These are phyloP conservation scores for Schizaphis graminum DNA, from an alignment of 2,888 invertebrate genomes.

Conservation along the genomic window DNA sequence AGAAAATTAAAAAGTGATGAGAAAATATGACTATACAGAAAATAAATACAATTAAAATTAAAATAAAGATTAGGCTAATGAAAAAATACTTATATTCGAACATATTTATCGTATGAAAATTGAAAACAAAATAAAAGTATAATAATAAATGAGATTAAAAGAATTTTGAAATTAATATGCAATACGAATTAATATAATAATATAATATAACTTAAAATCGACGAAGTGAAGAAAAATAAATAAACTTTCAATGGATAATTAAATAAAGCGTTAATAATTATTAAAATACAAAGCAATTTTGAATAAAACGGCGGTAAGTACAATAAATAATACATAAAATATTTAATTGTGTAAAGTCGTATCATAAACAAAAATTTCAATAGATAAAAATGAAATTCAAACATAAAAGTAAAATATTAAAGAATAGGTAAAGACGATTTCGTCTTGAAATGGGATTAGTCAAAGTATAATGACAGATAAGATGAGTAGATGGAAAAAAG, in stretches of 20 bases:
- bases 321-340: not conserved
- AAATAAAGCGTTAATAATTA: not conserved
- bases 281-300: not conserved
- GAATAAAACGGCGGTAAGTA: not conserved
- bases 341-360: not conserved
- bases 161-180: not conserved
- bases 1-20: not conserved
- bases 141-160: not conserved
- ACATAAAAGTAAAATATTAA: not conserved
- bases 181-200: not conserved
- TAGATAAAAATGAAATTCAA: not conserved
- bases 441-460: not conserved
- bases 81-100: not conserved
- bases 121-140: not conserved
- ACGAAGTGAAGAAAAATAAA: not conserved
- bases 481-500: not conserved
- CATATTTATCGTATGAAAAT: not conserved
- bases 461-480: not conserved
- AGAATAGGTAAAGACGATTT: not conserved
- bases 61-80: not conserved
- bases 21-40: not conserved
- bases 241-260: not conserved
- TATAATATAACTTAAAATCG: not conserved
- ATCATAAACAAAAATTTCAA: not conserved
- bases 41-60: not conserved